Evolutionary conservation across 2,797 vertebrate species (phyloP).

Genomic region (Trichosurus vulpecula): DNA sequence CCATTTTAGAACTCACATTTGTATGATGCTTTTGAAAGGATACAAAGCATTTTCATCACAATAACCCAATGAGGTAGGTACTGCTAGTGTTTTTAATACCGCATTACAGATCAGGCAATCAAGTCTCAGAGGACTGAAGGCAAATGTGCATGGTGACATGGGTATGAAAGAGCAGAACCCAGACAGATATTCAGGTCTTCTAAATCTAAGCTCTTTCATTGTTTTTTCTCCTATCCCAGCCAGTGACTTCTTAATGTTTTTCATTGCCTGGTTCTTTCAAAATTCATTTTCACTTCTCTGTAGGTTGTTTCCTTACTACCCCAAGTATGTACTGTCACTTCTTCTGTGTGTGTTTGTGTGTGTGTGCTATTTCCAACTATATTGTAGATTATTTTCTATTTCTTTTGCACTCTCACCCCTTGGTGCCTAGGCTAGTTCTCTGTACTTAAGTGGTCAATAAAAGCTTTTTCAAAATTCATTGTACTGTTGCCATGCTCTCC

Average conservation of each 20-base stretch:
- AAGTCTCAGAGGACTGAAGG: background rate
- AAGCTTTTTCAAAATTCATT: background rate
- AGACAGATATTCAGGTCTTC: background rate
- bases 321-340: background rate
- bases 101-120: background rate
- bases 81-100: background rate
- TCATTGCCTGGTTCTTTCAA: background rate
- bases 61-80: background rate
- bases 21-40: background rate
- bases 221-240: background rate
- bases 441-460: background rate
- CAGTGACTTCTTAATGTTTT: background rate
- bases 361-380: background rate
- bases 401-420: background rate
- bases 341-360: no score
- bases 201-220: background rate
- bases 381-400: background rate
- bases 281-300: conserved; percentile 7
- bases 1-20: background rate
- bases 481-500: background rate
- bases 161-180: background rate
- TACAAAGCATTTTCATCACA: background rate
- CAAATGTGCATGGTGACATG: background rate
- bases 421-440: fast-evolving
- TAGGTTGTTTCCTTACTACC: background rate